Evolutionary conservation across 2,113 vertebrate genomes (phyloP), one percentile per base, ranked within the genome.

Genomic region (Scytalopus superciliaris): DNA sequence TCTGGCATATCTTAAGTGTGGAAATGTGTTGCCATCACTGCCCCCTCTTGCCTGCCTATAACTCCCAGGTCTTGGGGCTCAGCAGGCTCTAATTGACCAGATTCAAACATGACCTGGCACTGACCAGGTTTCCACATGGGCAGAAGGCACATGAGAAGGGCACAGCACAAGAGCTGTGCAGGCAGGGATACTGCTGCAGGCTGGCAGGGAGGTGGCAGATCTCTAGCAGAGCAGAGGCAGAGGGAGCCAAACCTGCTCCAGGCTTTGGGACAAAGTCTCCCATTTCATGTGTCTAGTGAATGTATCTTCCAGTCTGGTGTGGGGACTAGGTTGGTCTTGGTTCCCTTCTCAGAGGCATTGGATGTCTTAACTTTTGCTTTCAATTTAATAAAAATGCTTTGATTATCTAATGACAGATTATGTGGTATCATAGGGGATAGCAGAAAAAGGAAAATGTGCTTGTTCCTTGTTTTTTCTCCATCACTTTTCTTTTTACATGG

Each of bases 371-470:
- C 7, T 80, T 89, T 10, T 83, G 55, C 30, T 88, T 84, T 82
- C 56, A 64, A 49, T 84, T 67, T 52, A 97, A 92, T 90, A 78
- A 94, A 90, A 52, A 8, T 67, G 11, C 45, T 92, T 77, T 93
- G 76, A 88, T 90, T 75, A 53, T 87, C 62, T 80, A 40, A 76
- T 62, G n/a, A 52, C 24, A 49, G 33, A 52, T 75, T 73, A 57
- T 47, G 31, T 55, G 25, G 14, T 73, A 22, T 53, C 37, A 10
- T 0, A 6, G 37, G 42, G 49, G 25, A 66, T 7, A n/a, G 50
- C 0, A 50, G 18, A 18, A 77, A 44, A 85, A 64, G 30, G 59
- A 55, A 83, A 73, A 49, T 9, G 23, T 66, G 55, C 35, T 74
- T 80, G n/a, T 59, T 66, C 42, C 78, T 72, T 67, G 37, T 33